Evolutionary conservation across 2,797 vertebrate species (phyloP).

Genomic region (Antrozous pallidus): DNA sequence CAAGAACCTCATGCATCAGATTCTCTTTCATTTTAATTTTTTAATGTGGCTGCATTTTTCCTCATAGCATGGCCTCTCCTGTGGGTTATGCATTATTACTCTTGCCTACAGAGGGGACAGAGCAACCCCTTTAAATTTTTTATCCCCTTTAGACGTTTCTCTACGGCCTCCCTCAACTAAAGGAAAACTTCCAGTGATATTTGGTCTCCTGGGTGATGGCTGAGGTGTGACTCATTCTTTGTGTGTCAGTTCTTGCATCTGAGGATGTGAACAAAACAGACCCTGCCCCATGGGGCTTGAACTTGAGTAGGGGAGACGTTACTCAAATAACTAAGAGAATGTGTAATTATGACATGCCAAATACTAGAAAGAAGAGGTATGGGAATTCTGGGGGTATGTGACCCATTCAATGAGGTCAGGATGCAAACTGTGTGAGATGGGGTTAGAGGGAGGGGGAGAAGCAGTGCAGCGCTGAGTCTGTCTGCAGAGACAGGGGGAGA

Average conservation of each 20-base stretch:
- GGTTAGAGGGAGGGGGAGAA: neutral
- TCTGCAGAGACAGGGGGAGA: neutral
- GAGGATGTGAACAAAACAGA: neutral
- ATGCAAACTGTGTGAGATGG: neutral
- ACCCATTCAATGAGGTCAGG: neutral
- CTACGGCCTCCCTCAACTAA: neutral
- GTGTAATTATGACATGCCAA: neutral
- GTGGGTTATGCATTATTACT: neutral
- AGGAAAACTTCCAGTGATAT: neutral
- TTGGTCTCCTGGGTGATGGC: neutral
- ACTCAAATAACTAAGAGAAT: neutral
- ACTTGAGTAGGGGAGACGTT: neutral
- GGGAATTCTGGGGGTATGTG: neutral
- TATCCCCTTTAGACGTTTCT: neutral
- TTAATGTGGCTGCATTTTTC: neutral
- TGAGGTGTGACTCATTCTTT: neutral
- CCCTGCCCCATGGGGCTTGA: neutral
- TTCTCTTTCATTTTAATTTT: neutral
- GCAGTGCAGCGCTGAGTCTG: neutral
- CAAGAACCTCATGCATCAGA: neutral
- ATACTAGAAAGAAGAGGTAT: neutral
- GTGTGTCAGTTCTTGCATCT: neutral
- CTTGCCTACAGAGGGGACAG: neutral
- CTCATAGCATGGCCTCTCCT: neutral
- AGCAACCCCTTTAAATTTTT: neutral